Base-by-base conservation (phyloP, 2,797 vertebrate species). In the Sebastes vulpes region DNA sequence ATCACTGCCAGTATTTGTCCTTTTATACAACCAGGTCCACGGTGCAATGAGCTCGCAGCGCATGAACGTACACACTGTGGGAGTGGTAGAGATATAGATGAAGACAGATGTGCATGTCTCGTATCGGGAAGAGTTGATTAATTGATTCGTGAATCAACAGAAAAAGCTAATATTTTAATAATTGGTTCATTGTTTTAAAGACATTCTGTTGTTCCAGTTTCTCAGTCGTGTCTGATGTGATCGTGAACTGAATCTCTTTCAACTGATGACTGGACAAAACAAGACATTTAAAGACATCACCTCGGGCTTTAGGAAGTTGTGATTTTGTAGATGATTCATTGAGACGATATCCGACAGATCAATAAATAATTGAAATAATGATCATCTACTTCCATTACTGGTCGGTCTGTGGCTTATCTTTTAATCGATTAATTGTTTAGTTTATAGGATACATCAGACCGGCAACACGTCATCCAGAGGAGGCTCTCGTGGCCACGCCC, bases 1-100 rank as follows among this genome's bases (percentile, higher is more conserved):
- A 76, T 80, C 59, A 20, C 59, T 56, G 65, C 21, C 46, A 54
- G 65, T 71, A 65, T 72, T 87, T 77, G 35, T 75, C 3, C 52
- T 70, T 65, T 85, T 14, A 59, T 7, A 20, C 20, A 31, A 35
- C 6, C 6, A 25, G 18, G 38, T 53, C 28, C 4, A 64, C 28
- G 58, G 25, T 57, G 42, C 32, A 60, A 26, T 29, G 18, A 38
- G 6, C 10, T 28, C 21, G 5, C 18, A 75, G 16, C 16, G 20
- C 26, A 28, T 6, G 1, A 31, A 54, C 50, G 20, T 9, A 32
- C 29, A 56, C 20, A 65, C 18, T 35, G 26, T 28, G 10, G 5
- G n/a, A 21, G 29, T 10, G 5, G 52, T 20, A 5, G 58, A 69
- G 23, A 53, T 54, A 38, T 14, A 63, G 48, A 38, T 14, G 3